These are phyloP conservation scores for Speoplatyrhinus poulsoni DNA, from an alignment of 2,113 vertebrate species.

Conservation along the genomic window DNA sequence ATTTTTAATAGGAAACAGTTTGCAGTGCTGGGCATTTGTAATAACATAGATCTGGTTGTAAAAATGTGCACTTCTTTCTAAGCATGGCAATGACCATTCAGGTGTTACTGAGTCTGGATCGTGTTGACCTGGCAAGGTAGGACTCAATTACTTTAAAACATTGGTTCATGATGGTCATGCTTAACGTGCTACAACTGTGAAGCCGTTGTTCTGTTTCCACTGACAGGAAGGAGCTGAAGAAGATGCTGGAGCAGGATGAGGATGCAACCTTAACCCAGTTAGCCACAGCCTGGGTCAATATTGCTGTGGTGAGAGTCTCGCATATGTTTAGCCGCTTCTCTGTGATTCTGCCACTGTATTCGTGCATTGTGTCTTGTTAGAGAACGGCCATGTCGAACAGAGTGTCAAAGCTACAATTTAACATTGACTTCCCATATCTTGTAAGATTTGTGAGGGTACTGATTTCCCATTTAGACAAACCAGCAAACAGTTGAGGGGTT, in stretches of 20 bases:
- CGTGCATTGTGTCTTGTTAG: neutral
- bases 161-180: neutral
- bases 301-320: conserved; percentile 81
- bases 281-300: conserved; percentile 92
- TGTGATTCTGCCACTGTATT: neutral
- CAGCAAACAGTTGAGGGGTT: neutral
- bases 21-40: neutral
- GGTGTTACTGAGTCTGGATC: conserved; percentile 89
- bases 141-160: neutral
- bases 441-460: neutral
- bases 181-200: too few relatives aligned
- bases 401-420: too few relatives aligned
- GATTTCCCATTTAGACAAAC: neutral
- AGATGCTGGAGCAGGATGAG: conserved; percentile 96
- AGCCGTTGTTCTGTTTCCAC: conserved; percentile 1
- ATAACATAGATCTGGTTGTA: neutral
- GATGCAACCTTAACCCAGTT: conserved; percentile 94
- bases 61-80: conserved; percentile 15
- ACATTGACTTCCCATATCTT: neutral
- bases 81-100: conserved; percentile 94
- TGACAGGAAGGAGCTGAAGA: conserved; percentile 93
- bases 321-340: neutral
- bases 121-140: conserved; percentile 92
- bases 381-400: too few relatives aligned
- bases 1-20: neutral